Evolutionary conservation across 2,888 invertebrate species (phyloP), one percentile per base, ranked within the genome.

Genomic region (Apodemia hepburni): DNA sequence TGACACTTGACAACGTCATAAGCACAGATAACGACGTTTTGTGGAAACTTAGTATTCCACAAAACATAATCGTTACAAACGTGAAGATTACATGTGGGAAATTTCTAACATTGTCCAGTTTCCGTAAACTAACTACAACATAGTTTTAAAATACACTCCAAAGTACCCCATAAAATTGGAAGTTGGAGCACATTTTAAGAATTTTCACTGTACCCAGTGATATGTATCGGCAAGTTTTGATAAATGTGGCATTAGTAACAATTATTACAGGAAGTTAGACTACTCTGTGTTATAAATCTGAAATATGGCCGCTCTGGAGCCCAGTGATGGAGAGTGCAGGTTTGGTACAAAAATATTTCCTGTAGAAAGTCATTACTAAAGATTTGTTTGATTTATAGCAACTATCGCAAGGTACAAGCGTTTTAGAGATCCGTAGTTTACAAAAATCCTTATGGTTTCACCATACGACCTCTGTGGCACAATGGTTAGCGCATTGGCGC

Each of bases 221-320:
- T 42, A 42, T 22, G 51, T 54, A 54, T 54, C 22, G 42, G 27
- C 51, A 54, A 54, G 51, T 54, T 54, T 27, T 54, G 51, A 54
- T 54, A 54, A 27, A 54, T 54, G 51, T 54, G 22, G 27, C 22
- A 15, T 22, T 22, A 54, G 22, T 27, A 22, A 22, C 51, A 54
- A 54, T 54, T 54, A 54, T 12, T 18, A 6, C 51, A 54, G 12
- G 15, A 54, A 18, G 18, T 54, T 22, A 12, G 18, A 27, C 27
- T 1, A 12, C 15, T 54, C 2, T 17, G 6, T 15, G 42, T 42
- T 54, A 22, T 51, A 54, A 54, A 54, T 54, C 51, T 54, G 15
- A 42, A 42, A 15, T 42, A 42, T 42, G 15, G 42, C 42, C 42
- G 42, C 15, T 42, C 1, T 4, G 42, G 4, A 15, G 5, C 42